Evolutionary conservation across 23 tunicate genomes (phyloP).

Genomic region (Clavelina lepadiformis): DNA sequence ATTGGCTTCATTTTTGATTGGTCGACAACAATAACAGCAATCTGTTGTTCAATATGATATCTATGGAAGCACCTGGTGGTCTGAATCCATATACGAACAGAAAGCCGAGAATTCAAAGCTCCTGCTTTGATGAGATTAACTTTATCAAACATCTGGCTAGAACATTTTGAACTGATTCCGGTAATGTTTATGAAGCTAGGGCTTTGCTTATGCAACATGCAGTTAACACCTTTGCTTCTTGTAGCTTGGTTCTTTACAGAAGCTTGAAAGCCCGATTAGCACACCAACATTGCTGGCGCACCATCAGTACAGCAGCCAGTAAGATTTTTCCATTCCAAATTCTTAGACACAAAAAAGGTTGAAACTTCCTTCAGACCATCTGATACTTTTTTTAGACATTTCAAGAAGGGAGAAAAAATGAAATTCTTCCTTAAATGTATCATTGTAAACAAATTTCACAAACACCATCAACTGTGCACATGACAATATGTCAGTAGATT

Average conservation of each 20-base stretch:
- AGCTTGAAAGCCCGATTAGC: conserved; percentile 53
- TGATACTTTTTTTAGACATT: conserved; percentile 18
- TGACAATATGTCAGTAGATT: conserved; percentile 26
- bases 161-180: conserved; percentile 53
- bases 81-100: too few species aligned
- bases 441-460: conserved; percentile 19
- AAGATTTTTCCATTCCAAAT: conserved; percentile 34
- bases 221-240: conserved; percentile 43
- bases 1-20: too few species aligned
- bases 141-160: too few species aligned
- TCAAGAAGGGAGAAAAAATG: conserved; percentile 20
- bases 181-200: conserved; percentile 74
- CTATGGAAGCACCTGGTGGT: too few species aligned
- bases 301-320: conserved; percentile 43
- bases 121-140: too few species aligned
- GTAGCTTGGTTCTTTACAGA: conserved; percentile 38
- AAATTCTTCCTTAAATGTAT: conserved; percentile 30
- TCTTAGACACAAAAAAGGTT: conserved; percentile 18
- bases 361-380: conserved; percentile 11
- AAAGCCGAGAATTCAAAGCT: too few species aligned
- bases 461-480: conserved; percentile 49
- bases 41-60: too few species aligned
- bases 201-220: conserved; percentile 62
- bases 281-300: conserved; percentile 47
- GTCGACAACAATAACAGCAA: too few species aligned